phyloP scores from a whole-genome alignment of 2,113 vertebrate genomes.

The Campylorhamphus procurvoides region DNA sequence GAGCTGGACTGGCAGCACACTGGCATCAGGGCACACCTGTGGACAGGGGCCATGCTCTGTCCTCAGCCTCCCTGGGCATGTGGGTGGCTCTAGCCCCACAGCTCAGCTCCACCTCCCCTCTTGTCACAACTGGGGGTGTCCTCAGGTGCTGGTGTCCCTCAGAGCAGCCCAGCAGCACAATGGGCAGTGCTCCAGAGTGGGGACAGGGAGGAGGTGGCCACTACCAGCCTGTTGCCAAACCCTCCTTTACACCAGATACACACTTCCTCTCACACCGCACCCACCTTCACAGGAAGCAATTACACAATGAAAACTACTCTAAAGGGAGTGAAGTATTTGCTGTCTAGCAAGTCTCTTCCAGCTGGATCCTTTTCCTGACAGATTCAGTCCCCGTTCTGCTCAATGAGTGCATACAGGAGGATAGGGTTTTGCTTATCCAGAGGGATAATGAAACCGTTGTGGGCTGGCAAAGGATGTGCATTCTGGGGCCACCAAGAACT shows the following conservation, averaged over 20 bases:
- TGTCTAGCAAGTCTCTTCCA: constrained; percentile 65
- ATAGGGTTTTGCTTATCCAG: constrained; percentile 66
- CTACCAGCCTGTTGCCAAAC: constrained; percentile 5
- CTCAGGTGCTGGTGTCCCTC: neutral
- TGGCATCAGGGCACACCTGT: neutral
- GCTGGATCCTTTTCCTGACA: constrained; percentile 59
- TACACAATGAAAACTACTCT: constrained; percentile 70
- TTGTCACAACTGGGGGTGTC: rapidly evolving
- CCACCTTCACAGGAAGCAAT: constrained; percentile 68
- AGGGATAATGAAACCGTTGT: constrained; percentile 64
- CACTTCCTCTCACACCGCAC: constrained; percentile 30
- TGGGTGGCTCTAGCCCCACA: neutral
- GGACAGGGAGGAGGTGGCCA: constrained; percentile 1
- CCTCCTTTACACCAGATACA: constrained; percentile 31
- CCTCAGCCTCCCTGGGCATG: rapidly evolving
- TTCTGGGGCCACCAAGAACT: constrained; percentile 58
- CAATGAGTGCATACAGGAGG: constrained; percentile 40
- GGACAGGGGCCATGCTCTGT: neutral
- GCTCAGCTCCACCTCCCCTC: neutral
- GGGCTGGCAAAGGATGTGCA: constrained; percentile 62
- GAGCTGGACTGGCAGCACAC: rapidly evolving
- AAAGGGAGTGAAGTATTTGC: constrained; percentile 68
- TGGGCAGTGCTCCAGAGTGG: rapidly evolving
- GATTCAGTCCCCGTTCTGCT: constrained; percentile 43
- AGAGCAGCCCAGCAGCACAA: neutral